A percentile compares a stretch with the other conserved stretches of the same genome.
Conservation (phyloP, 1,140 invertebrate species). For the Leptonema lineaticorne region DNA sequence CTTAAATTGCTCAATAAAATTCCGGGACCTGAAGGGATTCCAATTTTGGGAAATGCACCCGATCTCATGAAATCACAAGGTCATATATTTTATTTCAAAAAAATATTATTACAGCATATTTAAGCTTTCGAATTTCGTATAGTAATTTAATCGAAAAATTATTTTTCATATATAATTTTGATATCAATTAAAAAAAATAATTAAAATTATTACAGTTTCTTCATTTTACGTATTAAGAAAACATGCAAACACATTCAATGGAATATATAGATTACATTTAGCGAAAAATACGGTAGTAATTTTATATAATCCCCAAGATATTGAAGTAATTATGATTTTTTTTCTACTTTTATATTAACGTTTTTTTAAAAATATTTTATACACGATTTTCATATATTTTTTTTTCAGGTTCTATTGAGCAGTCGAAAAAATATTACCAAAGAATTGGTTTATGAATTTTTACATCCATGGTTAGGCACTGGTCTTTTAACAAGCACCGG, state of each 20-base stretch:
- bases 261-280: slow-evolving; percentile 22
- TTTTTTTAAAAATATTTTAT: slow-evolving; percentile 8
- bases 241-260: not conserved
- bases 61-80: not conserved
- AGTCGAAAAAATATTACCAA: slow-evolving; percentile 63
- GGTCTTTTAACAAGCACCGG: slow-evolving; percentile 60
- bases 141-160: no score
- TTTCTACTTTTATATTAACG: not conserved
- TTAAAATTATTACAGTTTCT: not conserved
- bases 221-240: not conserved
- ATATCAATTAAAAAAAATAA: not conserved
- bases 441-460: slow-evolving; percentile 59
- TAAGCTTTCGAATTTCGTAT: no score
- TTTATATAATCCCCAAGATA: slow-evolving; percentile 48
- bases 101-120: not conserved
- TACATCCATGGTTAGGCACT: slow-evolving; percentile 59
- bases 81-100: not conserved
- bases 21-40: not conserved
- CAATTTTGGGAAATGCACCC: not conserved
- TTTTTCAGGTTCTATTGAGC: slow-evolving; percentile 55
- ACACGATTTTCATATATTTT: not conserved
- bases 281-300: slow-evolving; percentile 41
- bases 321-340: slow-evolving; percentile 43
- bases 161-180: not conserved
- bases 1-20: not conserved